Evolutionary conservation across 2,888 invertebrate genomes (phyloP).

Genomic region (Meiosimyza decipiens): DNA sequence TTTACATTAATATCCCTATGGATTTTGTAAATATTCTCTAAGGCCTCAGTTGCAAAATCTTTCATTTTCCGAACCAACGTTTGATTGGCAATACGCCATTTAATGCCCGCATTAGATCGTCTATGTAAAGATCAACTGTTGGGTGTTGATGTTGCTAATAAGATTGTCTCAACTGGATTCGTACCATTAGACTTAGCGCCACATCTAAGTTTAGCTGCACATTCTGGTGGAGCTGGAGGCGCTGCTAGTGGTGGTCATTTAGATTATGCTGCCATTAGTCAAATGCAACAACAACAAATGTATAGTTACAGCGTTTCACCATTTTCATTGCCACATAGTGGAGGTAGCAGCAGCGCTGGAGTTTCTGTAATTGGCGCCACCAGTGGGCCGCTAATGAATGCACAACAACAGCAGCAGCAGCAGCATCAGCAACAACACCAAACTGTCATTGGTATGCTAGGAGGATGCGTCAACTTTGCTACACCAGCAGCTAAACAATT

Average conservation of each 20-base stretch:
- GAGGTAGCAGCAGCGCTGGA: slow-evolving; percentile 29
- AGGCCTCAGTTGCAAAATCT: no score
- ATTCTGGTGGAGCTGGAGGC: slow-evolving; percentile 67
- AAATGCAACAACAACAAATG: slow-evolving; percentile 59
- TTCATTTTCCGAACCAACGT: no score
- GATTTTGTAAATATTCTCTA: no score
- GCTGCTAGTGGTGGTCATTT: slow-evolving; percentile 58
- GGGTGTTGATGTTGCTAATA: slow-evolving; percentile 65
- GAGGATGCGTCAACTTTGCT: slow-evolving; percentile 35
- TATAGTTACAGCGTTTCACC: slow-evolving; percentile 64
- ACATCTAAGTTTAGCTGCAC: slow-evolving; percentile 70
- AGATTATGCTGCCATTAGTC: slow-evolving; percentile 43
- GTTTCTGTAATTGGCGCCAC: slow-evolving; percentile 34
- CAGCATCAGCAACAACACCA: slow-evolving; percentile 3
- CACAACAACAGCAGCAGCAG: not conserved
- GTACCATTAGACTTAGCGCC: slow-evolving; percentile 69
- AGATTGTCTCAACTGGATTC: slow-evolving; percentile 66
- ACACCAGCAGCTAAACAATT: slow-evolving; percentile 40
- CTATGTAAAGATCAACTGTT: slow-evolving; percentile 67
- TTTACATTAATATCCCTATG: no score
- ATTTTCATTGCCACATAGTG: slow-evolving; percentile 53
- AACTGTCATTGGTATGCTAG: slow-evolving; percentile 45
- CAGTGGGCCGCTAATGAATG: slow-evolving; percentile 39
- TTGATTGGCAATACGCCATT: slow-evolving; percentile 67
- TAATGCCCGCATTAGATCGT: slow-evolving; percentile 67